phyloP scores from a whole-genome alignment of 37 sponge, comb jelly and placozoan species.

The Halisarca cf. caerulea region DNA sequence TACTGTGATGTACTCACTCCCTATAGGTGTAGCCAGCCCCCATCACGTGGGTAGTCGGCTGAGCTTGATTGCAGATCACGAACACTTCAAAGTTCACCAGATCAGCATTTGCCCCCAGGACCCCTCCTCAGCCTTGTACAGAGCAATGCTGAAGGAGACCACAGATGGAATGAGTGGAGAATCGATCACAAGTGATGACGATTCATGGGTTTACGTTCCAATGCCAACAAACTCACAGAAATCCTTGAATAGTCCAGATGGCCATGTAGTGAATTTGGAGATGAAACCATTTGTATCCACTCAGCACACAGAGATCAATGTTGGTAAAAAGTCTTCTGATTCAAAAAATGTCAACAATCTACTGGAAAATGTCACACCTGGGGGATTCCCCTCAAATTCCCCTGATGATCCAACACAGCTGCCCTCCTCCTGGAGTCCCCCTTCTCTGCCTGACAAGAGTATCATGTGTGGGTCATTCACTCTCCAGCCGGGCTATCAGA shows the following conservation, averaged over 20 bases:
- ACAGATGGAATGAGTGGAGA: neutral
- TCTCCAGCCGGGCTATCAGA: neutral
- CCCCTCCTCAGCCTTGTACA: neutral
- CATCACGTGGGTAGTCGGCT: neutral
- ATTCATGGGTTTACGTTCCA: conserved; percentile 1
- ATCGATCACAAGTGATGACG: neutral
- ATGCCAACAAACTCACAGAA: neutral
- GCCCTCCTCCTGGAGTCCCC: neutral
- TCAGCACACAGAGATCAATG: too few relatives aligned
- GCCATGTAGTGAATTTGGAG: too few relatives aligned
- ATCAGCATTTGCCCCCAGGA: neutral
- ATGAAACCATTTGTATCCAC: too few relatives aligned
- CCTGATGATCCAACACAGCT: too few relatives aligned
- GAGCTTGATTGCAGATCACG: neutral
- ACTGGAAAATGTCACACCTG: too few relatives aligned
- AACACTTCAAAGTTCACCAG: neutral
- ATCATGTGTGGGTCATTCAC: neutral
- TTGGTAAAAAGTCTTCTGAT: too few relatives aligned
- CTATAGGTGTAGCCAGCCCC: neutral
- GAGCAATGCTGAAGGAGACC: neutral
- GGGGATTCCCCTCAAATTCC: too few relatives aligned
- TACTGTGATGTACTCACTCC: too few relatives aligned
- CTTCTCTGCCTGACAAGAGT: neutral
- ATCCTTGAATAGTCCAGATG: too few relatives aligned
- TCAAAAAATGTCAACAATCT: too few relatives aligned